Percentiles rank a stretch among this genome's conserved stretches.
Evolutionary conservation across 2,888 invertebrate genomes (phyloP).

Genomic region (Cephus pygmeus): DNA sequence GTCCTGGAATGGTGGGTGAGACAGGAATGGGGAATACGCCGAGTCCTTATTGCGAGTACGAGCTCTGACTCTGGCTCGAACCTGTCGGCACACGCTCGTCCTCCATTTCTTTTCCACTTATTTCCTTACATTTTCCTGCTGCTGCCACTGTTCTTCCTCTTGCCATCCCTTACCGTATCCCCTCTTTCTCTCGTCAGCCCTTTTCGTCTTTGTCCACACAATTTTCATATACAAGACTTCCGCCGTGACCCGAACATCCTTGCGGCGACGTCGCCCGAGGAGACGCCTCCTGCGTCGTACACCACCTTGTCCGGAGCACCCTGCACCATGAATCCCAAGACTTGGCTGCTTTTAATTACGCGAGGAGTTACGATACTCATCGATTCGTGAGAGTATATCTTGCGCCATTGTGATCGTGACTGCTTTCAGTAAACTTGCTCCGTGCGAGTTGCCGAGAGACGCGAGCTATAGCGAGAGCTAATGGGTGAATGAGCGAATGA

Average conservation of each 20-base stretch:
- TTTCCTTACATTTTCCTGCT: neutral
- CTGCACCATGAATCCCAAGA: neutral
- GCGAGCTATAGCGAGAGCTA: neutral
- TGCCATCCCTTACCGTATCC: neutral
- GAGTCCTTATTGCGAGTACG: constrained; percentile 48
- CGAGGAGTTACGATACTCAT: neutral
- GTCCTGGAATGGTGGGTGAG: constrained; percentile 14
- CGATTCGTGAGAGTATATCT: neutral
- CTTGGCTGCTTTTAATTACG: neutral
- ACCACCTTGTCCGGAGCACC: neutral
- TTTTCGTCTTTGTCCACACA: neutral
- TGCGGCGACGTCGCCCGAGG: neutral
- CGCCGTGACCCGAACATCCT: neutral
- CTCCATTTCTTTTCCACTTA: neutral
- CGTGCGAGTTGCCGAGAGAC: neutral
- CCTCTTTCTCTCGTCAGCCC: neutral
- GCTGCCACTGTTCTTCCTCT: neutral
- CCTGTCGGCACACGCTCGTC: constrained; percentile 13
- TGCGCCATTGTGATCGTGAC: neutral
- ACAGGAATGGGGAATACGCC: constrained; percentile 28
- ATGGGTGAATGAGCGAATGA: neutral
- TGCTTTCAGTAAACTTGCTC: neutral
- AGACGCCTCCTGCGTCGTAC: neutral
- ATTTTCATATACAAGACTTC: neutral
- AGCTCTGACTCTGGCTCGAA: constrained; percentile 37